Evolutionary conservation across 2,797 vertebrate species (phyloP), one percentile per base, ranked within the genome.

Genomic region (Hybognathus amarus): DNA sequence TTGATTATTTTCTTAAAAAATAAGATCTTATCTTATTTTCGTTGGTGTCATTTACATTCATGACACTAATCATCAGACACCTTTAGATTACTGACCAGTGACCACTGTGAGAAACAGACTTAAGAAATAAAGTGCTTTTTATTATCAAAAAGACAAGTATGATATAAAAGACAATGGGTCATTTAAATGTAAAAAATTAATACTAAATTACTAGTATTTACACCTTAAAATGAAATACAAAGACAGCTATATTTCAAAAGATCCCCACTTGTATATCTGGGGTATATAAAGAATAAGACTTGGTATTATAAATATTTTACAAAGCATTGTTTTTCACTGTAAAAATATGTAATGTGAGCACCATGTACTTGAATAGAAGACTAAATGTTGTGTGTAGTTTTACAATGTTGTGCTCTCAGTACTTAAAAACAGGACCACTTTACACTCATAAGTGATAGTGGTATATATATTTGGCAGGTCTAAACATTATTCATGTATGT

Each of bases 81-180:
- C 27, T 33, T 33, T 5, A 52, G 17, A 50, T 47, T 13, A 61
- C 24, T 27, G 22, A n/a, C 20, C 52, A 54, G 52, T 54, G 42
- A 73, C 17, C 27, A 33, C 17, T 73, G 70, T 22, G 47, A 74
- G 17, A 52, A 54, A 54, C 70, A 54, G 47, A 22, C 27, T 52
- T 33, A 73, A 73, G 18, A 74, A 74, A 74, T 54, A 54, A 56
- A 75, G 71, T 59, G 73, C 73, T 24, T 22, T 76, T 76, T 76
- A 59, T 76, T 59, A 24, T 38, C 52, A 76, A 54, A 59, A 76
- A 40, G 36, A 59, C 5, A 2, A 3, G 50, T 50, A 50, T n/a
- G 20, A 40, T 75, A 38, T 59, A 75, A 75, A 59, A 40, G 1
- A 17, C 4, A 38, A 47, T 47, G 22, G 13, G 8, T 40, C 6